Evolutionary conservation across 1,140 invertebrate genomes (phyloP), one percentile per base, ranked within the genome.

Genomic region (Harpegnathos saltator): DNA sequence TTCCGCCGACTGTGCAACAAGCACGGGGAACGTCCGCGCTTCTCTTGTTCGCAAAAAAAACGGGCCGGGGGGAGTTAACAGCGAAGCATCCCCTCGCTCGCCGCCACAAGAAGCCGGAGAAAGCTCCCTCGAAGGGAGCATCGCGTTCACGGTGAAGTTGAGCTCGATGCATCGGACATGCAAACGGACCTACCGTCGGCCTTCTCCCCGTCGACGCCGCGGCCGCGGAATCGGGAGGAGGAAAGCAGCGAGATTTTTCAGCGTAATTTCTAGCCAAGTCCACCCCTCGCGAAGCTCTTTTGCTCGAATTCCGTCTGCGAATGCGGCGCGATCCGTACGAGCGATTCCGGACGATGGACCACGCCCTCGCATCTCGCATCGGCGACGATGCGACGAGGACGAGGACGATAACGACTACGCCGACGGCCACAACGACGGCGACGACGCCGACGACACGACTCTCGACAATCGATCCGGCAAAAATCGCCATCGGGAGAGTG

Each of bases 391-490:
- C 58, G 38, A 61, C 33, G 24, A 75, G 24, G 19, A 62, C 14
- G 59, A 61, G 12, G 44, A 75, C 58, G 59, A 62, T 15, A 58
- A 29, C n/a, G 22, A 61, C 11, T 11, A 73, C 17, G 7, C 26
- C 71, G 38, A 62, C 56, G 15, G 66, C 26, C 9, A 65, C 29
- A 17, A 26, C 50, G 50, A 56, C 26, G 50, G 33, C 48, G 17
- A 68, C 80, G 71, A 56, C 24, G 17, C 29, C 80, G 71, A 82
- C 83, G 72, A 82, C 38, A 44, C 74, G 24, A 73, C 73, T 80
- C 75, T 77, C 69, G 73, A 68, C 73, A 71, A 89, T 89, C 87
- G 86, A 89, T 88, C 84, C 62, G 86, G 71, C 84, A 88, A 88
- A 89, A 89, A 84, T 88, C 88, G 80, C 74, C 62, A 81, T 61